Evolutionary conservation across 2,888 invertebrate species (phyloP).

Genomic region (Fragum whitleyi): DNA sequence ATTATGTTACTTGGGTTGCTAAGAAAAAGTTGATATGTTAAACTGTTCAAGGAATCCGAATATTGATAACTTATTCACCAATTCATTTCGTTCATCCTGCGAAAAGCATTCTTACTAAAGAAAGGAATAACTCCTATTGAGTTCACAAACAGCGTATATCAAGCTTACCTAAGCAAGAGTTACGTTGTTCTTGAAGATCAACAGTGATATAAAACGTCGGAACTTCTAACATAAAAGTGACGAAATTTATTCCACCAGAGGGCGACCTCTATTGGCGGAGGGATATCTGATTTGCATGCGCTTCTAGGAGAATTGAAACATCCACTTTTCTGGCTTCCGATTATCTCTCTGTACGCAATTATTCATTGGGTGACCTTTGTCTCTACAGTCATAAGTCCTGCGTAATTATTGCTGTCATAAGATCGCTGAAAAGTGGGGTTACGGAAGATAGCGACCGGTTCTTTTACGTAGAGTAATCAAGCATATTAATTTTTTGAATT

Average conservation of each 20-base stretch:
- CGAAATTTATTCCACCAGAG: conserved; percentile 39
- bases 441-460: conserved; percentile 5
- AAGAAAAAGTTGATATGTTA: no score
- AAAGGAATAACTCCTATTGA: no score
- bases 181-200: background rate
- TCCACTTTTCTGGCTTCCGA: conserved; percentile 47
- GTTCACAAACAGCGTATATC: no score
- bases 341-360: conserved; percentile 37
- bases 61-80: no score
- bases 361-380: conserved; percentile 47
- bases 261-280: conserved; percentile 32
- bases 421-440: conserved; percentile 38
- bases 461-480: conserved; percentile 25
- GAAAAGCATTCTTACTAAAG: no score
- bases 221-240: conserved; percentile 35
- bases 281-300: conserved; percentile 45
- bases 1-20: no score
- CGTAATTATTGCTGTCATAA: conserved; percentile 49
- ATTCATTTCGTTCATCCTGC: no score
- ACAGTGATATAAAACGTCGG: conserved; percentile 19
- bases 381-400: conserved; percentile 37
- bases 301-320: conserved; percentile 34
- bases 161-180: background rate
- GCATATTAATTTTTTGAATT: conserved; percentile 33
- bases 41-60: no score